phyloP scores from a whole-genome alignment of 2,797 vertebrate genomes.

The Fistularia tabacaria region DNA sequence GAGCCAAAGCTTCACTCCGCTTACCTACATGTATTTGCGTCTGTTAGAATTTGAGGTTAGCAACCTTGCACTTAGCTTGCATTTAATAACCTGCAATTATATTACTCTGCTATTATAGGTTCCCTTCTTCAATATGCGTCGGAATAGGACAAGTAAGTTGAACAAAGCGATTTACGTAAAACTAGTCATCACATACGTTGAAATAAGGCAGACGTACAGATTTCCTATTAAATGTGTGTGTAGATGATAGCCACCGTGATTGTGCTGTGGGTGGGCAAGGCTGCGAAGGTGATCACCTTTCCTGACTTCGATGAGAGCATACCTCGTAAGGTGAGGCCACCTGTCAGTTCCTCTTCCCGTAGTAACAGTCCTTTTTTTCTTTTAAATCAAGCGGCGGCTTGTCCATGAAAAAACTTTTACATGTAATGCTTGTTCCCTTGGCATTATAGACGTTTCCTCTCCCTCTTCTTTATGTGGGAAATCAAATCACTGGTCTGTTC shows the following conservation, averaged over 20 bases:
- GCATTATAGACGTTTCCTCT: slow-evolving; percentile 90
- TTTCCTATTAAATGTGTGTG: slow-evolving; percentile 7
- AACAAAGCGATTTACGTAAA: background rate
- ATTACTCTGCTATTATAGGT: slow-evolving; percentile 71
- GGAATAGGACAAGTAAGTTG: slow-evolving; percentile 91
- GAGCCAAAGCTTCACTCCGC: background rate
- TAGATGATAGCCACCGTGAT: slow-evolving; percentile 93
- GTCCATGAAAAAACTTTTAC: too few relatives aligned
- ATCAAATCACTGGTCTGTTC: slow-evolving; percentile 95
- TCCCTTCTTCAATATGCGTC: slow-evolving; percentile 94
- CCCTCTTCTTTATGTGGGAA: slow-evolving; percentile 95
- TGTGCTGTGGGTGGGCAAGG: slow-evolving; percentile 89
- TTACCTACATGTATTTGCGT: background rate
- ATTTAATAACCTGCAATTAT: background rate
- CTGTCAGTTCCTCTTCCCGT: background rate
- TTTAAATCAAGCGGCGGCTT: background rate
- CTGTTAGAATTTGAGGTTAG: background rate
- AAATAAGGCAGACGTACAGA: background rate
- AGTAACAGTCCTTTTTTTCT: background rate
- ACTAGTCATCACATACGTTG: background rate
- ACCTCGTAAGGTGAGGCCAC: slow-evolving; percentile 80
- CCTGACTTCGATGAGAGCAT: slow-evolving; percentile 86
- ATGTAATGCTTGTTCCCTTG: background rate
- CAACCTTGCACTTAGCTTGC: background rate
- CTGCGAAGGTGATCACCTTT: slow-evolving; percentile 85